These are phyloP conservation scores for Phenacoccus solenopsis DNA, from an alignment of 1,140 invertebrate species.

Conservation along the genomic window DNA sequence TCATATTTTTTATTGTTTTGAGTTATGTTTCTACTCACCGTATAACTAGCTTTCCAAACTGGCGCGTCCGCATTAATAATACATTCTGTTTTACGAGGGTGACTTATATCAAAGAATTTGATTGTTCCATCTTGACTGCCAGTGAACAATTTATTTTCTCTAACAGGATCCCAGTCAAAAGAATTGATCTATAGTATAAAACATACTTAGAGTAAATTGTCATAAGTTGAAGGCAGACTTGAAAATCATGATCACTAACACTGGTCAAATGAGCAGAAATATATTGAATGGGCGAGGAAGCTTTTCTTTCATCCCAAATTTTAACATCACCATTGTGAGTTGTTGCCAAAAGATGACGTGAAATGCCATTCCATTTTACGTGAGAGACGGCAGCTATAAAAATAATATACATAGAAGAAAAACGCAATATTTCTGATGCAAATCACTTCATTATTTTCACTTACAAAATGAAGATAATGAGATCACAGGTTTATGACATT, in stretches of 20 bases:
- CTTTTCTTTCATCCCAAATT: constrained; percentile 88
- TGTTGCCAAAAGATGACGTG: constrained; percentile 71
- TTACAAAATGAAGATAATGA: constrained; percentile 67
- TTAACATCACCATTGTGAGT: constrained; percentile 90
- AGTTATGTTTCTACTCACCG: constrained; percentile 38
- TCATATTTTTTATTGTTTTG: not conserved
- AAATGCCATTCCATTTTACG: constrained; percentile 84
- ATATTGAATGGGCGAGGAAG: constrained; percentile 73
- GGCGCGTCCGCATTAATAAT: constrained; percentile 72
- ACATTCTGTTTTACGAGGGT: constrained; percentile 65
- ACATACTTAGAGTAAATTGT: not conserved
- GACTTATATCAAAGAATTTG: constrained; percentile 85
- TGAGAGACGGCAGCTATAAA: constrained; percentile 73
- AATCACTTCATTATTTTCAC: constrained; percentile 22
- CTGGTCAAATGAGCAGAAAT: constrained; percentile 85
- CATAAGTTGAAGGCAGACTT: not conserved
- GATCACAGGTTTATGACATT: constrained; percentile 61
- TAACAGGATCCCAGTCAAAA: constrained; percentile 80
- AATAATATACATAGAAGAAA: not conserved
- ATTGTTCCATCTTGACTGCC: constrained; percentile 89
- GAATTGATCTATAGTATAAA: constrained; percentile 66
- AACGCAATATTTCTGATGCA: not conserved
- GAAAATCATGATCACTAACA: constrained; percentile 29
- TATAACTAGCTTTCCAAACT: constrained; percentile 86
- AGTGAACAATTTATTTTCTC: constrained; percentile 76